Evolutionary conservation across 2,797 vertebrate species (phyloP).

Genomic region (Atherinosoma microstoma): DNA sequence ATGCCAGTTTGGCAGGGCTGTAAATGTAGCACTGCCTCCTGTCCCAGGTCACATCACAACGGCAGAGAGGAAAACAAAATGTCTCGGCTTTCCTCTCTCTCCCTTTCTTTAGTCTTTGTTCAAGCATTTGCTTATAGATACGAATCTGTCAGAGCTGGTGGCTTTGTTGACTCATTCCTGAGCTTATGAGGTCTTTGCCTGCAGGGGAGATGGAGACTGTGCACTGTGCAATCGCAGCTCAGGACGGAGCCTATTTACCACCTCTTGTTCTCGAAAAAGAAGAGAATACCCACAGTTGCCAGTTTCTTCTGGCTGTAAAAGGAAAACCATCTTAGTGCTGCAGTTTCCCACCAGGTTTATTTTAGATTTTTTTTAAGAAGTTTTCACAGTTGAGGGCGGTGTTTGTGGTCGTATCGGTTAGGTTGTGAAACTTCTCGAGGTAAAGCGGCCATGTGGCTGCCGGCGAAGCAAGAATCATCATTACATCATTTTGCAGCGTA

Average conservation of each 20-base stretch:
- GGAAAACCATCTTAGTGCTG: slow-evolving; percentile 56
- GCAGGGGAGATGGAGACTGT: slow-evolving; percentile 26
- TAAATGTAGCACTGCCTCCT: slow-evolving; percentile 49
- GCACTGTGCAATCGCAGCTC: slow-evolving; percentile 11
- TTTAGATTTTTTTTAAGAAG: slow-evolving; percentile 12
- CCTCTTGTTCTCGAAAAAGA: not conserved
- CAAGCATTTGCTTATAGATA: slow-evolving; percentile 39
- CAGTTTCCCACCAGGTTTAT: slow-evolving; percentile 34
- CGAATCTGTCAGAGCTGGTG: slow-evolving; percentile 49
- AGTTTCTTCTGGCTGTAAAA: slow-evolving; percentile 31
- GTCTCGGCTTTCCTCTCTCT: slow-evolving; percentile 31
- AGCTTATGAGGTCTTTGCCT: slow-evolving; percentile 32
- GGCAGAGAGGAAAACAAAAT: slow-evolving; percentile 57
- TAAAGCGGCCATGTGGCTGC: slow-evolving; percentile 10
- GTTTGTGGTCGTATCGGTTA: slow-evolving; percentile 11
- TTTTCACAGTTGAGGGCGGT: slow-evolving; percentile 18
- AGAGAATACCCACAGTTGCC: not conserved
- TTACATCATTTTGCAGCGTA: slow-evolving; percentile 30
- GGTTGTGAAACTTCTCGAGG: slow-evolving; percentile 20
- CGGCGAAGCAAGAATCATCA: slow-evolving; percentile 11
- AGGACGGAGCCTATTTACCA: slow-evolving; percentile 41
- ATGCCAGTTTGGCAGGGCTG: slow-evolving; percentile 68
- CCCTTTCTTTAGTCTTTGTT: slow-evolving; percentile 26
- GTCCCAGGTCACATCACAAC: slow-evolving; percentile 63
- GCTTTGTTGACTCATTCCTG: slow-evolving; percentile 50